Evolutionary conservation across 2,797 vertebrate species (phyloP), one percentile per base, ranked within the genome.

Genomic region (Synanceia verrucosa): DNA sequence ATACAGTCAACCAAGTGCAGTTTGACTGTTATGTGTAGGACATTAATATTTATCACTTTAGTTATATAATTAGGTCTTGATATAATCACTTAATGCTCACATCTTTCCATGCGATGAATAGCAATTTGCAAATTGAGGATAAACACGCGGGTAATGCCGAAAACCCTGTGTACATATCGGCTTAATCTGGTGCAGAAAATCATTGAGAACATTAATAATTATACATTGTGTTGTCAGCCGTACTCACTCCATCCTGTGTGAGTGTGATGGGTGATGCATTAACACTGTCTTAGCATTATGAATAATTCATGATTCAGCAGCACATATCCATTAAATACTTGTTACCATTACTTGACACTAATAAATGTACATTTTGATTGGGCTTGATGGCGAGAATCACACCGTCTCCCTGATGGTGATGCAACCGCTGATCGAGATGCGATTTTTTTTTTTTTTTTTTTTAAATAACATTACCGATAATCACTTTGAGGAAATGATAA

Each of bases 231-330:
- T 77, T 83, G 59, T 81, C 77, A 85, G 69, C 73, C 76, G 55
- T 68, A 65, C 71, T 79, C 29, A 78, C 65, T 53, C 47, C 23
- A 12, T 63, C 67, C 64, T 59, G 65, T 68, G 76, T 69, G 73
- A n/a, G 73, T 69, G 70, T 71, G 59, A 81, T 36, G 67, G 53
- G 36, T 73, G 74, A 85, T 51, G 73, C 70, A 84, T 84, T 74
- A 73, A 73, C 64, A 57, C 43, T 28, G 75, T 70, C 51, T 84
- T 51, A 51, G 59, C 37, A 16, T 43, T 14, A 78, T 88, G 78
- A 88, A 90, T 89, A 73, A 88, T 92, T 81, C 79, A 91, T 86
- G 55, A 58, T 65, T 71, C 55, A 33, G 65, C 68, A 37, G 76
- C 77, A 80, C 78, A 81, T 76, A 78, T 78, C 68, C 79, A 88